A percentile compares a stretch with the other conserved stretches of the same genome.
These are phyloP conservation scores for Etia nguti DNA, from an alignment of 2,113 vertebrate species.

Conservation along the genomic window DNA sequence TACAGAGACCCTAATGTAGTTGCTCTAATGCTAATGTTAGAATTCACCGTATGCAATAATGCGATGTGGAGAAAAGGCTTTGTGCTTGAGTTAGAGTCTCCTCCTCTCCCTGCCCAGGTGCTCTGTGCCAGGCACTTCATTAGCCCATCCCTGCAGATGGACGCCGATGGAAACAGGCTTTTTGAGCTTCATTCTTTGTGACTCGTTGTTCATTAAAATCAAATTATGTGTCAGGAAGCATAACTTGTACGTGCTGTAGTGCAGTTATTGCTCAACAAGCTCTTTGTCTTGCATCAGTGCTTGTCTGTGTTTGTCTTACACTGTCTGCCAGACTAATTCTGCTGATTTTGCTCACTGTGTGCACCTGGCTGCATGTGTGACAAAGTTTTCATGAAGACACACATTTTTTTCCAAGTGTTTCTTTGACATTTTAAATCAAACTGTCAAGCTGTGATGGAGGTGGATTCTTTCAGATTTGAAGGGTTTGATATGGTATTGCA, in stretches of 20 bases:
- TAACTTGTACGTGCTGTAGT: slow-evolving; percentile 70
- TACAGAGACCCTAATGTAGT: not conserved
- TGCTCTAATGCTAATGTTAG: not conserved
- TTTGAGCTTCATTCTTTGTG: slow-evolving; percentile 89
- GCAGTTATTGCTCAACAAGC: slow-evolving; percentile 62
- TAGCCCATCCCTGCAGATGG: slow-evolving; percentile 83
- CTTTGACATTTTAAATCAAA: not conserved
- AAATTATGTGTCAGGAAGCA: slow-evolving; percentile 89
- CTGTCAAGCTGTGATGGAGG: not conserved
- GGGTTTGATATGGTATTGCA: not conserved
- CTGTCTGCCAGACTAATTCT: slow-evolving; percentile 30
- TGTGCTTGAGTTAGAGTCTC: not conserved
- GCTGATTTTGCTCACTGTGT: slow-evolving; percentile 5
- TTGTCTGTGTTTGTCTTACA: slow-evolving; percentile 50
- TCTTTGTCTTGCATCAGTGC: slow-evolving; percentile 55
- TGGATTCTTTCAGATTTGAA: not conserved
- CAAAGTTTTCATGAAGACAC: not conserved
- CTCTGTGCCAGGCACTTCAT: slow-evolving; percentile 76
- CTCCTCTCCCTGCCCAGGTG: slow-evolving; percentile 33
- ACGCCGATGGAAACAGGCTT: slow-evolving; percentile 80
- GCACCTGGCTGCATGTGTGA: slow-evolving; percentile 22
- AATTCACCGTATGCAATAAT: not conserved
- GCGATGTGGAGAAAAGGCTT: not conserved
- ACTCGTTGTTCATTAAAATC: slow-evolving; percentile 92
- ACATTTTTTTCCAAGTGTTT: not conserved